phyloP scores from a whole-genome alignment of 2,797 vertebrate species.

The Spizella passerina region DNA sequence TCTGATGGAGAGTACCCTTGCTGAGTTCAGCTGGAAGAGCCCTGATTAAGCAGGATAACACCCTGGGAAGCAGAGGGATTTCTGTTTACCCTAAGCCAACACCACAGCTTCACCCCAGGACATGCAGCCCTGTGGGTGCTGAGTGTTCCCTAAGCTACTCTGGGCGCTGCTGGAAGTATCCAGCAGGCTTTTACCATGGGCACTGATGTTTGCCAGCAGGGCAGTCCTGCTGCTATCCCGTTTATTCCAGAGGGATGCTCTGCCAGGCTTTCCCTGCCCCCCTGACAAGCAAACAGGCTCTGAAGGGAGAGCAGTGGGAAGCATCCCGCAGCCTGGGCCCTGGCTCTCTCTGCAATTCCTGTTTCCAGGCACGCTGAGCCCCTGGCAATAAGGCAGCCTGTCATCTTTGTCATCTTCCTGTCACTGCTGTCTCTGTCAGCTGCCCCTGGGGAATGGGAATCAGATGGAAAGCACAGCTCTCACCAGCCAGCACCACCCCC shows the following conservation, averaged over 20 bases:
- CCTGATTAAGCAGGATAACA: background rate
- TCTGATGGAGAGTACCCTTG: background rate
- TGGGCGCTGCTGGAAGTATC: background rate
- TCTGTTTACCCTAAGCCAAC: background rate
- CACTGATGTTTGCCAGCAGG: background rate
- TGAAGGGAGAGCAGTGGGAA: background rate
- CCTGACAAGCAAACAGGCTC: background rate
- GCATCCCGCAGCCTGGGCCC: rapidly evolving
- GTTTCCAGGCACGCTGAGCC: background rate
- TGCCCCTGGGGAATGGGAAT: background rate
- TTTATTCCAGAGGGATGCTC: background rate
- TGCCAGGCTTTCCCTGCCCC: background rate
- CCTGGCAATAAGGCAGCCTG: background rate
- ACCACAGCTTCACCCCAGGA: background rate
- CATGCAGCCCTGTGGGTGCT: background rate
- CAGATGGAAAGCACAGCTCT: background rate
- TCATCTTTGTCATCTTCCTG: background rate
- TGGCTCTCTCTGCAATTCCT: background rate
- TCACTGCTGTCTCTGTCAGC: background rate
- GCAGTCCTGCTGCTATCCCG: background rate
- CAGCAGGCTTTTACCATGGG: background rate
- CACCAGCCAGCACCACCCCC: background rate
- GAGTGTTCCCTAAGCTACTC: background rate
- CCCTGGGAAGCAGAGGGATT: background rate
- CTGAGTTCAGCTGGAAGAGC: background rate